These are phyloP conservation scores for Misgurnus anguillicaudatus DNA, from an alignment of 2,113 vertebrate genomes.

Conservation along the genomic window DNA sequence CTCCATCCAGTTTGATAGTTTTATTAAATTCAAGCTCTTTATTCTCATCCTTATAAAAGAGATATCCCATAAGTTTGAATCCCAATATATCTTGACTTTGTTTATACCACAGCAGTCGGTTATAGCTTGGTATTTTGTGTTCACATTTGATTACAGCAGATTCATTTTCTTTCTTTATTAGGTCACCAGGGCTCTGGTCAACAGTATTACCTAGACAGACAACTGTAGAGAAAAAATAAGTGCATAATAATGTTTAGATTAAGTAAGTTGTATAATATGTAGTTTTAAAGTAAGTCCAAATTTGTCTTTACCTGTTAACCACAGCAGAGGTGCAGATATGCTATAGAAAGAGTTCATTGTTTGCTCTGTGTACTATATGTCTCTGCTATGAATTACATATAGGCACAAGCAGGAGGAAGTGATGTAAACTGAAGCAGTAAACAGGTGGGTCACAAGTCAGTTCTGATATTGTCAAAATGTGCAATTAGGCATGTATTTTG, in stretches of 20 bases:
- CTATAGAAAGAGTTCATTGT: background rate
- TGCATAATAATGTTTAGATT: background rate
- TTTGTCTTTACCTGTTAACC: no score
- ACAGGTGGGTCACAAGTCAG: no score
- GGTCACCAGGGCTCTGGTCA: constrained; percentile 28
- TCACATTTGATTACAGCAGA: constrained; percentile 39
- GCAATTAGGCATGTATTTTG: no score
- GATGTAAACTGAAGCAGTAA: no score
- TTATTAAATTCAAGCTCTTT: background rate
- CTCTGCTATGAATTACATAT: background rate
- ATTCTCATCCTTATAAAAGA: background rate
- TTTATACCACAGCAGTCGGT: constrained; percentile 54
- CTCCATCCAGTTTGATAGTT: background rate
- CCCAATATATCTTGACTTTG: constrained; percentile 12
- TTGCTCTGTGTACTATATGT: background rate
- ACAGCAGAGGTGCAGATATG: no score
- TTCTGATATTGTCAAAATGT: no score
- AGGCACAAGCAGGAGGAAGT: no score
- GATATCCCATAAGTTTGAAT: constrained; percentile 43
- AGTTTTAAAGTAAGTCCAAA: no score
- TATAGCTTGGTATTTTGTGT: constrained; percentile 16
- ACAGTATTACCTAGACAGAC: background rate
- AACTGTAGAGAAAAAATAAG: constrained; percentile 32
- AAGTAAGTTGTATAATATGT: no score
- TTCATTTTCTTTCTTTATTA: constrained; percentile 5